A percentile compares a stretch with the other conserved stretches of the same genome.
Evolutionary conservation across 2,888 invertebrate species (phyloP).

Genomic region (Tipula confusa): DNA sequence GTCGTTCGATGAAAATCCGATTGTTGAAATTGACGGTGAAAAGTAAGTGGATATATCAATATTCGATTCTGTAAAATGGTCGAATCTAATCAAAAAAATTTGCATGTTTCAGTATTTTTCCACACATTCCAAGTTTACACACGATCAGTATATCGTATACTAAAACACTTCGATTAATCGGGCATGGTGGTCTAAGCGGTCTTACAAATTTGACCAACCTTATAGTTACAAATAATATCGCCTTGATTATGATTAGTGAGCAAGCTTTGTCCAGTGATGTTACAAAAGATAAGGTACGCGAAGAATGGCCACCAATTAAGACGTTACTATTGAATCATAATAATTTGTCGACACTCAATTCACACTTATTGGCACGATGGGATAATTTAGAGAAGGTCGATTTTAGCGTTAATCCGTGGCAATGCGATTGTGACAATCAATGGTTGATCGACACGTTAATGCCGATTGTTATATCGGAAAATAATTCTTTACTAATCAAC

Average conservation of each 20-base stretch:
- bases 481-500: conserved; percentile 38
- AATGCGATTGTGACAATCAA: conserved; percentile 74
- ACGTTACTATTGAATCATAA: conserved; percentile 71
- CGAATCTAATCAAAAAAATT: background rate
- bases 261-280: conserved; percentile 55
- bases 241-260: conserved; percentile 57
- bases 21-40: conserved; percentile 53
- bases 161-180: conserved; percentile 57
- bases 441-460: conserved; percentile 68
- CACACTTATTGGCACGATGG: conserved; percentile 64
- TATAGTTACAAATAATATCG: conserved; percentile 60
- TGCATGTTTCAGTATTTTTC: conserved; percentile 53
- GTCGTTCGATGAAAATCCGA: conserved; percentile 66
- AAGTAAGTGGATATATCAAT: conserved; percentile 50
- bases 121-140: conserved; percentile 57
- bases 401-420: conserved; percentile 68
- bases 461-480: conserved; percentile 49
- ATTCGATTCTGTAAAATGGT: background rate
- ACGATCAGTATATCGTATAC: conserved; percentile 67
- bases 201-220: conserved; percentile 56
- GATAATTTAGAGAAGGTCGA: conserved; percentile 62
- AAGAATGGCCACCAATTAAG: conserved; percentile 61
- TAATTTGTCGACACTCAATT: conserved; percentile 48
- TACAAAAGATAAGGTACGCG: conserved; percentile 51
- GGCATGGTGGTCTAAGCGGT: conserved; percentile 54